Conservation (phyloP, 1,140 invertebrate genomes). For the Dreissena polymorpha region DNA sequence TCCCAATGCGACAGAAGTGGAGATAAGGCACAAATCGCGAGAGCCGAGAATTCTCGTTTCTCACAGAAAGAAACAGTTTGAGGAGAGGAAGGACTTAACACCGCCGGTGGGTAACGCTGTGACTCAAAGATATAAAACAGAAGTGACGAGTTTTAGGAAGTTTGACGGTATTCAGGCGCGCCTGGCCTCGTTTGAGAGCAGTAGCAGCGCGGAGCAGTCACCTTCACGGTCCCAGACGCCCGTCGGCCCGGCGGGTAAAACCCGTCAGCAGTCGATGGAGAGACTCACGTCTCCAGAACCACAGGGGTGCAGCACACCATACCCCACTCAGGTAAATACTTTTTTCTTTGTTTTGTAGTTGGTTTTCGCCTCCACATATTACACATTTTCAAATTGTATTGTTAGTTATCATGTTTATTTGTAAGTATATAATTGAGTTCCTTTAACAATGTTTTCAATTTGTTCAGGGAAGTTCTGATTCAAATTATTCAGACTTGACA, state of each 20-base stretch:
- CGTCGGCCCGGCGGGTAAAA: conserved; percentile 43
- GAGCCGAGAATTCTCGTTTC: conserved; percentile 62
- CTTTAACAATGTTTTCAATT: no score
- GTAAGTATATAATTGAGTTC: no score
- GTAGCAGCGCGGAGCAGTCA: conserved; percentile 13
- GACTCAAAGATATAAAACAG: conserved; percentile 68
- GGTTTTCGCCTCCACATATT: no score
- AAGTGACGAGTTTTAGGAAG: conserved; percentile 70
- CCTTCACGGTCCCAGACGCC: conserved; percentile 42
- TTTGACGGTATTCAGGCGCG: conserved; percentile 70
- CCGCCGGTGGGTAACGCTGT: conserved; percentile 27
- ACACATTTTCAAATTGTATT: no score
- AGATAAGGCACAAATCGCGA: conserved; percentile 59
- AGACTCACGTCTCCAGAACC: conserved; percentile 46
- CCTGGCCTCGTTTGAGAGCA: conserved; percentile 71
- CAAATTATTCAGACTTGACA: no score
- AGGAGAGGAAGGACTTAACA: conserved; percentile 63
- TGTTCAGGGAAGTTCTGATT: no score
- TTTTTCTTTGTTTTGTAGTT: no score
- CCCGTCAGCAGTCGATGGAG: conserved; percentile 51
- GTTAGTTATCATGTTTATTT: no score
- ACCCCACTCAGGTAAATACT: conserved; percentile 41
- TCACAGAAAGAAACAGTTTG: conserved; percentile 74
- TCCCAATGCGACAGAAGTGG: conserved; percentile 65
- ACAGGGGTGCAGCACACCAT: neutral